Conservation (phyloP, 2,113 vertebrate genomes). For the Cisticola juncidis region DNA sequence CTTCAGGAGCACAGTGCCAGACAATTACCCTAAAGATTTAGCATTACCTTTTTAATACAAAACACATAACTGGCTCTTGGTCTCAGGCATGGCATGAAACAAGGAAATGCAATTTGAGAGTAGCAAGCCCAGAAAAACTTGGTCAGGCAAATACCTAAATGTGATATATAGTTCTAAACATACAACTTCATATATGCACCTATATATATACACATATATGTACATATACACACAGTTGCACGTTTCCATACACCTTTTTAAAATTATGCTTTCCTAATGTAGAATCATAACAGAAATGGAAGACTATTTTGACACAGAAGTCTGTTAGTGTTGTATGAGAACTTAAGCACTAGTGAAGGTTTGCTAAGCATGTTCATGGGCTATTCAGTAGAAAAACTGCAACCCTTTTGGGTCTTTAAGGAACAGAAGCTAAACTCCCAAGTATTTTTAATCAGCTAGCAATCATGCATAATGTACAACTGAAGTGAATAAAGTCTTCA, state of each 20-base stretch:
- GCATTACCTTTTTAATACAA: neutral
- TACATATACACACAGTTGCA: neutral
- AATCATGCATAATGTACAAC: fast-evolving
- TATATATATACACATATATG: neutral
- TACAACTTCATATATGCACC: neutral
- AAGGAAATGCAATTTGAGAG: neutral
- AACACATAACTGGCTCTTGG: neutral
- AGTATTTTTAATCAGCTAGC: neutral
- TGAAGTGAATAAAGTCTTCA: neutral
- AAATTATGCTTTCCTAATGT: neutral
- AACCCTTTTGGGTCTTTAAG: neutral
- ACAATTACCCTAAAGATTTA: neutral
- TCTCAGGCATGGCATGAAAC: neutral
- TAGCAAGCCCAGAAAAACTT: neutral
- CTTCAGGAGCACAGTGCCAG: neutral
- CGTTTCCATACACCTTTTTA: neutral
- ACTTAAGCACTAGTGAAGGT: neutral
- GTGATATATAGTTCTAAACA: neutral
- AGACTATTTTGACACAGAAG: neutral
- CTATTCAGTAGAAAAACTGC: neutral
- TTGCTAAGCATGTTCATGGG: neutral
- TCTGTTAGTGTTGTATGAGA: neutral
- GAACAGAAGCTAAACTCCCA: neutral
- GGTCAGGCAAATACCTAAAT: neutral
- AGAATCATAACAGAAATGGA: neutral